Base-by-base conservation (phyloP, 2,888 invertebrate genomes). In the Ernsta delagoae region DNA sequence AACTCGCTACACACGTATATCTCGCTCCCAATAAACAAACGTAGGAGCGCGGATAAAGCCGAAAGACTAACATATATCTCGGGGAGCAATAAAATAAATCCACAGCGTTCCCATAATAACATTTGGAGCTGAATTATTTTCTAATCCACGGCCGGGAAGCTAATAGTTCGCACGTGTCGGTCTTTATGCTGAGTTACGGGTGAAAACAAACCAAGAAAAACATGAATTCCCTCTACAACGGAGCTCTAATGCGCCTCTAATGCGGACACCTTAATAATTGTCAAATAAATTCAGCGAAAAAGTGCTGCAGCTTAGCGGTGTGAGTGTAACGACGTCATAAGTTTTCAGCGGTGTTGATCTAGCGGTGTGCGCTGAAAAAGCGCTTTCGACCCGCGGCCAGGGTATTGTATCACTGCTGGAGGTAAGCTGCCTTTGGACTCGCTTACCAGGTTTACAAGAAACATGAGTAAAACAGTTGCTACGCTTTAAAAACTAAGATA, bases 81-180 rank as follows among this genome's bases (percentile, higher is more conserved):
- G 76, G 75, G 77, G 41, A 74, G 88, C 89, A 88, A 90, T 92
- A 91, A 93, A 92, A 92, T 93, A 92, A 92, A 92, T 92, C 92
- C 90, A 79, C 78, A 85, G 81, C 83, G 78, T 83, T 84, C 83
- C 90, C 90, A 90, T 92, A 92, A 92, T 91, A 92, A 92, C 92
- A 90, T 92, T 90, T 87, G 85, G 86, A 86, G 88, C 83, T 92
- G 92, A 92, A 92, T 92, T 92, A 92, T 92, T 92, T 92, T 93
- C 91, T 92, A 92, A 93, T 93, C 92, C 90, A 80, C 75, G 81
- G 85, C 80, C 86, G 86, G 88, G 87, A 86, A 87, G 91, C 92
- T 92, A 92, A 92, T 92, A 93, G 92, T 92, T 90, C 83, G 90
- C 92, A 93, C 92, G 92, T 92, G 92, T 86, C 83, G 85, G 86